Base-by-base conservation (phyloP, 2,797 vertebrate species). In the Strix occidentalis region DNA sequence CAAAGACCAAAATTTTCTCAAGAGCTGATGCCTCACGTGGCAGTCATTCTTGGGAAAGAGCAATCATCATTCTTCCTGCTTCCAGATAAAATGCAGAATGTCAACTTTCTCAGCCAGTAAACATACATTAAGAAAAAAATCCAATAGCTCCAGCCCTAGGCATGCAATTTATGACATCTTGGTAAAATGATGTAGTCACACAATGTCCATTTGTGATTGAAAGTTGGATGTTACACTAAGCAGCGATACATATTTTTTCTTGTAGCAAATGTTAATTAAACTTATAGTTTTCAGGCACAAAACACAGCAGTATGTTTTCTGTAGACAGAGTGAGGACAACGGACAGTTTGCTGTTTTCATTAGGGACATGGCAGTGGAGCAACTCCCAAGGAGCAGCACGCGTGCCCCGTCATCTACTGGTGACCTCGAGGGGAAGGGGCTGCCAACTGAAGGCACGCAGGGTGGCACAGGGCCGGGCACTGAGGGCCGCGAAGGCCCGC, bases 191-290 rank as follows among this genome's bases (percentile, higher is more conserved):
- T 1, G 11, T 1, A 26, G 16, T 12, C 31, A 7, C 11, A 3
- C 17, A 6, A 18, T 0, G 24, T 7, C 65, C 0, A 1, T 6
- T 16, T 11, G 1, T 0, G 20, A 33, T 12, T 1, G 1, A 11
- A 28, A 48, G 58, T n/a, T 3, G 0, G 50, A 4, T 5, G n/a
- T 24, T 18, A 35, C 11, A 5, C 6, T 3, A 9, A 21, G 29
- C 53, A 58, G 61, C 0, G 5, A 10, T 16, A 12, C 8, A 0
- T 8, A 2, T 4, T 18, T 26, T 37, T 6, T 19, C 63, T 20
- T 8, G 9, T 5, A 31, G 35, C 8, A 5, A 16, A 7, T 1
- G 19, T 39, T 41, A 37, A 41, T 39, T 28, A 24, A 13, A 2
- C 1, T 3, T 2, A 11, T 5, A 1, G 20, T 6, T 56, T 26